Evolutionary conservation across 1,140 invertebrate genomes (phyloP), one percentile per base, ranked within the genome.

Genomic region (Nymphalis io): DNA sequence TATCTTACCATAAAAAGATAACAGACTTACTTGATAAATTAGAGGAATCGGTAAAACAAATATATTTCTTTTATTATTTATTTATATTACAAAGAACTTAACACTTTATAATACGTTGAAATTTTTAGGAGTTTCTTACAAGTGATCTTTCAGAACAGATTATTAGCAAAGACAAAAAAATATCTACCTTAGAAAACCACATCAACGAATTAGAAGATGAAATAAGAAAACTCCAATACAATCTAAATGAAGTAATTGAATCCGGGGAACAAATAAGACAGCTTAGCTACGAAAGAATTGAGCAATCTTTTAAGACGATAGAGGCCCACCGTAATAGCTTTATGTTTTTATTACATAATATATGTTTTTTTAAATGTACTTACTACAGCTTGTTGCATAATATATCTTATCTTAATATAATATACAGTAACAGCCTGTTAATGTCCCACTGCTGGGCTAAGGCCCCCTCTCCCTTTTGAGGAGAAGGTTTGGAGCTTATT

Each of bases 151-250:
- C 61, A 67, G 85, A 91, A 75, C 77, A 84, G 65, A 39, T 90
- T 46, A 15, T 76, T 20, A 76, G 73, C 13, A 76, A 84, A 2
- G 80, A 90, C 72, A 79, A 81, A 23, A 87, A 79, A 78, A 90
- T 90, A 69, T 70, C 77, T 40, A 78, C 78, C n/a, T 79, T 89
- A 70, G 76, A 90, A 76, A 90, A 89, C 79, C 79, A 89, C 16
- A 81, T 89, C 8, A 90, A 90, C 73, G 68, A 81, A 60, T 69
- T 91, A 66, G 79, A 89, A 76, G 83, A 83, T 33, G 88, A 91
- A 82, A 75, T 91, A 16, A 78, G 58, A 58, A 71, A 51, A 51
- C 67, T 90, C 20, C 86, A 88, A 11, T 40, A 57, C 16, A 76
- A 69, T 70, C 72, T 91, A 62, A 75, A 63, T 46, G 64, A 78